Base-by-base conservation (phyloP, 1,140 invertebrate genomes). In the Centruroides sculpturatus region DNA sequence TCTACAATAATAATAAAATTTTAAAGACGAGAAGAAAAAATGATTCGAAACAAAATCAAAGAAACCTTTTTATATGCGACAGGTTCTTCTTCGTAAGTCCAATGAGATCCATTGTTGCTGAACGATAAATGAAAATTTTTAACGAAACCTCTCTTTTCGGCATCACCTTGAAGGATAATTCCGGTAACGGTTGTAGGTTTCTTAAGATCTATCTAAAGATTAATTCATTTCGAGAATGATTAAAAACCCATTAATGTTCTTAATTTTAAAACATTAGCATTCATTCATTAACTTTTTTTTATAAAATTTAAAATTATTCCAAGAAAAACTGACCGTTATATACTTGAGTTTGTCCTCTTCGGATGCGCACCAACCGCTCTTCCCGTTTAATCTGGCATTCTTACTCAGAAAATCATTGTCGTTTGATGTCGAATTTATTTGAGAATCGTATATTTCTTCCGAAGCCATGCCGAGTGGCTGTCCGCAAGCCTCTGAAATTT, bases 391-490 rank as follows among this genome's bases (percentile, higher is more conserved):
- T 60, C 68, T 56, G 41, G 56, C 68, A 53, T 69, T 66, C 7
- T 58, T 63, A 11, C 60, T 55, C 49, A 65, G 58, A n/a, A 66
- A 59, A 35, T 58, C 54, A 36, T 61, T 47, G 35, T 10, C 35
- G 10, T 64, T 52, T 4, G 68, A 66, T 8, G 66, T 56, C 5
- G 68, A 64, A n/a, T 46, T 59, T 10, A 69, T 66, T 10, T 67
- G 62, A 10, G 48, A 47, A 48, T 69, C 68, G 10, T 59, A 59
- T 47, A 69, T 67, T 52, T 69, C 68, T 66, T 69, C 68, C 3
- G 68, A 61, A n/a, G 68, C 67, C 68, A 69, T 69, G 3, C 68
- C 68, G n/a, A 69, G 51, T 10, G 68, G 68, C 46, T 66, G 64
- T 1, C 68, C 68, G 62, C 68, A 69, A 5, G 63, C 63, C 47